Base-by-base conservation (phyloP, 2,888 invertebrate species). In the Sesia apiformis region DNA sequence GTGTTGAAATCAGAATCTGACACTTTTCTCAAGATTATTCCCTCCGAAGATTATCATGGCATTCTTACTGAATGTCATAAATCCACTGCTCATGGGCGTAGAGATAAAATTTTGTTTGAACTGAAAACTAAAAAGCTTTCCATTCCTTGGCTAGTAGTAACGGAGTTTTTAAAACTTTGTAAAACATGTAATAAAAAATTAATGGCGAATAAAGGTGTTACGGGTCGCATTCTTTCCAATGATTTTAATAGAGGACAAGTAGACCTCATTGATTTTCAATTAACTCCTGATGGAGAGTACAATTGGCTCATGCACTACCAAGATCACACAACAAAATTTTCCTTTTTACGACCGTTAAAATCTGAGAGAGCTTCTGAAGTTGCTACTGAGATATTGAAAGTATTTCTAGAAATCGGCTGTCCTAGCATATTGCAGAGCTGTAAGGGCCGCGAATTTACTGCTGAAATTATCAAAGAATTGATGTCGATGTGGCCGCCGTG, bases 281-380 rank as follows among this genome's bases (percentile, higher is more conserved):
- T 69, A 41, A 55, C 61, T 52, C 64, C 70, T 38, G 69, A 72
- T n/a, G 49, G 8, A 49, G 4, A 49, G n/a, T 59, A 64, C 58
- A 74, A 74, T 59, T 77, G 70, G 67, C 55, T 78, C 3, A 43
- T 77, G 39, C 63, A 39, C 63, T 76, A 74, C 55, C 73, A 76
- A 57, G 77, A 77, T 53, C 63, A 73, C 58, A 53, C 53, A 1
- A 74, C 73, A 43, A 78, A 77, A 65, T 77, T 71, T 49, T 5
- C 4, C 1, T 23, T 8, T 8, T 23, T 49, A 5, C 4, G 49
- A 3, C 49, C 49, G 8, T 8, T 49, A 5, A 49, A 5, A 49
- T 49, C 56, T 58, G 65, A 66, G 58, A 49, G 55, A 51, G 69
- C 66, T 52, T 58, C 53, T 46, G 71, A 64, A 63, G 68, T 75